Evolutionary conservation across 53 echinoderm and acorn worm species (phyloP), one percentile per base, ranked within the genome.

Genomic region (Temnopleurus reevesii): DNA sequence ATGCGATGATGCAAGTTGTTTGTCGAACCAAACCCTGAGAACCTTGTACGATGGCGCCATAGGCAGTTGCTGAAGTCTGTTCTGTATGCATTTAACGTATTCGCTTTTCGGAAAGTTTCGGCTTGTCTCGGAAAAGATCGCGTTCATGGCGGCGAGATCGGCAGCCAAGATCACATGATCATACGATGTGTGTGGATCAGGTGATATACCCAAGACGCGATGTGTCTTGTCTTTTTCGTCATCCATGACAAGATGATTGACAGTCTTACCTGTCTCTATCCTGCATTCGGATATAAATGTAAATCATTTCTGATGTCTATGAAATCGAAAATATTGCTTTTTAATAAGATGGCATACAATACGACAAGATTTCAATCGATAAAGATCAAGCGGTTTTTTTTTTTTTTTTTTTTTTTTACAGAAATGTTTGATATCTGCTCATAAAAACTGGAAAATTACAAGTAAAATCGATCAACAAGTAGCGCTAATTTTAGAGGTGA

Each of bases 151-250:
- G 12, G 76, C 54, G 8, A 99, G 36, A 55, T 96, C 94, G 1
- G 99, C 88, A 0, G 99, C 93, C 18, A 99, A 59, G 17, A 99
- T 92, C 77, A 96, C 94, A 45, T 99, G 96, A 89, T 99, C 99
- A 41, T 92, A 99, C 5, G 36, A 26, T 26, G 47, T 77, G 28
- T 66, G 65, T 23, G 93, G 77, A 5, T 93, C 91, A 30, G 36
- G 77, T 25, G 90, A 71, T 35, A 89, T 89, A n/a, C 77, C 76
- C 1, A 81, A 91, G 13, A 94, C 79, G 9, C 58, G 54, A 17
- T 83, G 77, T 2, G 58, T 10, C 41, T 71, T 38, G 35, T 12
- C n/a, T 2, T 71, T 10, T 21, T 71, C 21, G 35, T 12, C n/a
- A 38, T 38, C 21, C 2, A 71, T 38, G 8, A 36, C 41, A 2